Percentiles rank a stretch among this genome's conserved stretches.
These are phyloP conservation scores for Actenoides lindsayi DNA, from an alignment of 2,113 vertebrate species.

Conservation along the genomic window DNA sequence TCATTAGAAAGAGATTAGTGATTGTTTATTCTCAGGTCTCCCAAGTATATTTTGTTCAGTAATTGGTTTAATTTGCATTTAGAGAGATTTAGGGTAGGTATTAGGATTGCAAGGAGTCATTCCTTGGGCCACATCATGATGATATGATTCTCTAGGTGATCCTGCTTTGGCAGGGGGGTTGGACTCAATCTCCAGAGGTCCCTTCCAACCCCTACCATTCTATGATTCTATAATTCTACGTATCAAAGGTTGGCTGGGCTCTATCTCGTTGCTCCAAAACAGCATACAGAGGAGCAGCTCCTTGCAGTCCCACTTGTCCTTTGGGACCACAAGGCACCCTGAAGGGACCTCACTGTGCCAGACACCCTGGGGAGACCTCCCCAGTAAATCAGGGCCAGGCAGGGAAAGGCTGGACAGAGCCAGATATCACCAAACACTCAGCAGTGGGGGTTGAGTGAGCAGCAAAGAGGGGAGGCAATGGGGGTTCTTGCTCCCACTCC, in stretches of 20 bases:
- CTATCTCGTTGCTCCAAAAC: background rate
- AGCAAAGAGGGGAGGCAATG: background rate
- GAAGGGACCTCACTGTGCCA: background rate
- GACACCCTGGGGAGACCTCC: no score
- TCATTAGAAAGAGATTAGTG: background rate
- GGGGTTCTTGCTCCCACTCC: background rate
- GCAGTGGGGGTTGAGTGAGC: no score
- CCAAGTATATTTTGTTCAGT: background rate
- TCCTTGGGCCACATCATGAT: background rate
- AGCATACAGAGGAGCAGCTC: background rate
- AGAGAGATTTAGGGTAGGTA: background rate
- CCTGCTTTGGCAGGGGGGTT: no score
- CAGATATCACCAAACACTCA: rapidly evolving
- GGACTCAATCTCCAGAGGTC: no score
- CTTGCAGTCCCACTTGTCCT: background rate
- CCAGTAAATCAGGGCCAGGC: background rate
- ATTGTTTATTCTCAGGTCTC: background rate
- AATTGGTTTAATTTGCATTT: background rate
- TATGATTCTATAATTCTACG: no score
- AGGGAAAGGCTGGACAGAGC: background rate
- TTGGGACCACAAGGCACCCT: background rate
- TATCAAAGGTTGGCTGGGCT: background rate
- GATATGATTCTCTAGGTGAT: no score
- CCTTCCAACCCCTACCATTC: no score
- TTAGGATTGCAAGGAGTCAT: background rate